phyloP scores from a whole-genome alignment of 2,888 invertebrate species.

The Drosophila setosimentum region DNA sequence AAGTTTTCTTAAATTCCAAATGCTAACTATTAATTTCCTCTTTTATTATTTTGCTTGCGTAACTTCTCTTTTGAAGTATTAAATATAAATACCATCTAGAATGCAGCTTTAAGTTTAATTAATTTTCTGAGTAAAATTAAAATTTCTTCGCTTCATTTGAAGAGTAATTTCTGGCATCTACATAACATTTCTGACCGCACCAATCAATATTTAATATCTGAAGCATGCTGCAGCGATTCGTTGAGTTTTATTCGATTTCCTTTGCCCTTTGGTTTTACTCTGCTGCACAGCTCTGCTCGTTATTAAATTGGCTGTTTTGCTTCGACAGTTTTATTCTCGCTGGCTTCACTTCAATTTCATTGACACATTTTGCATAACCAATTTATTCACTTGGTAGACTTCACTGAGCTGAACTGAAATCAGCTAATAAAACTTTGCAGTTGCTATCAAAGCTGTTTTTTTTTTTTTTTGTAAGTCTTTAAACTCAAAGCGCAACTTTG shows the following conservation, averaged over 20 bases:
- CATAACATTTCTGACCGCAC: neutral
- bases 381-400: conserved; percentile 42
- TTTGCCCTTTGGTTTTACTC: conserved; percentile 9
- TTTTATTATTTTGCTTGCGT: neutral
- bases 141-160: neutral
- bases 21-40: neutral
- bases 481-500: conserved; percentile 1
- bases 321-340: conserved; percentile 37
- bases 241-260: conserved; percentile 27
- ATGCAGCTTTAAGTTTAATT: neutral
- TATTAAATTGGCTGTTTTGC: conserved; percentile 49
- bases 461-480: conserved; percentile 11
- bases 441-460: neutral
- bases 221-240: neutral
- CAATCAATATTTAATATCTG: conserved; percentile 14
- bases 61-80: neutral
- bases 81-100: neutral
- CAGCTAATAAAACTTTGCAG: conserved; percentile 33
- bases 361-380: conserved; percentile 45
- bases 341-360: conserved; percentile 31
- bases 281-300: conserved; percentile 31
- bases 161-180: neutral
- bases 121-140: neutral
- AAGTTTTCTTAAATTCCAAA: neutral
- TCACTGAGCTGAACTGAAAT: conserved; percentile 25